These are phyloP conservation scores for Pollenia griseotomentosa DNA, from an alignment of 2,888 invertebrate genomes.

Conservation along the genomic window DNA sequence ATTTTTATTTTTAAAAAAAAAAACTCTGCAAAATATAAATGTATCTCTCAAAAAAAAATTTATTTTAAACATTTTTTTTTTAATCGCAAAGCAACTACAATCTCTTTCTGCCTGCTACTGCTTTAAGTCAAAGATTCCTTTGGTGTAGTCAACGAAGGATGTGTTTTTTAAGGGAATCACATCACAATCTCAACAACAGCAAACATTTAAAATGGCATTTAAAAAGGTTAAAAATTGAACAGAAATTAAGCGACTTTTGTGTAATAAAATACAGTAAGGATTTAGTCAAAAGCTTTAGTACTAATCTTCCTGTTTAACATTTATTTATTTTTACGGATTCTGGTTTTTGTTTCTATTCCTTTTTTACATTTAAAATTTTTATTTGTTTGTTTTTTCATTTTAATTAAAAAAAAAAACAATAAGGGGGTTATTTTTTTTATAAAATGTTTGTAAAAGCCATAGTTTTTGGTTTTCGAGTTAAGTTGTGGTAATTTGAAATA, in stretches of 20 bases:
- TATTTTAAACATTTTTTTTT: too few relatives aligned
- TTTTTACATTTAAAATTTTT: constrained; percentile 25
- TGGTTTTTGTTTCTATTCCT: not conserved
- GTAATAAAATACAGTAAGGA: constrained; percentile 67
- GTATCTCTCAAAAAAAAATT: too few relatives aligned
- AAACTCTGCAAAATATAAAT: too few relatives aligned
- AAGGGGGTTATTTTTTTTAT: constrained; percentile 13
- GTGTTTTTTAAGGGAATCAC: not conserved
- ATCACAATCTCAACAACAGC: constrained; percentile 41
- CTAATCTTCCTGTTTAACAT: constrained; percentile 68
- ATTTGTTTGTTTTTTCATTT: constrained; percentile 14
- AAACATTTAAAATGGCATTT: constrained; percentile 61
- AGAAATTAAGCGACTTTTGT: constrained; percentile 66
- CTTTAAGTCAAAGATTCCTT: too few relatives aligned
- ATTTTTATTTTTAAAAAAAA: too few relatives aligned
- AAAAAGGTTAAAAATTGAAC: constrained; percentile 70
- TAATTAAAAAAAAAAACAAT: not conserved
- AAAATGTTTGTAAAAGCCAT: too few relatives aligned
- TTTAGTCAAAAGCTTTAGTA: constrained; percentile 61
- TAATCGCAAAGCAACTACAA: too few relatives aligned
- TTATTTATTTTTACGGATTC: constrained; percentile 50
- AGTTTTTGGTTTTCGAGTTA: not conserved
- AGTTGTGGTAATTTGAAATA: too few relatives aligned
- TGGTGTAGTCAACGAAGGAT: not conserved
- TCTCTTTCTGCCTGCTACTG: too few relatives aligned